Base-by-base conservation (phyloP, 2,888 invertebrate species). In the Agrotis puta region DNA sequence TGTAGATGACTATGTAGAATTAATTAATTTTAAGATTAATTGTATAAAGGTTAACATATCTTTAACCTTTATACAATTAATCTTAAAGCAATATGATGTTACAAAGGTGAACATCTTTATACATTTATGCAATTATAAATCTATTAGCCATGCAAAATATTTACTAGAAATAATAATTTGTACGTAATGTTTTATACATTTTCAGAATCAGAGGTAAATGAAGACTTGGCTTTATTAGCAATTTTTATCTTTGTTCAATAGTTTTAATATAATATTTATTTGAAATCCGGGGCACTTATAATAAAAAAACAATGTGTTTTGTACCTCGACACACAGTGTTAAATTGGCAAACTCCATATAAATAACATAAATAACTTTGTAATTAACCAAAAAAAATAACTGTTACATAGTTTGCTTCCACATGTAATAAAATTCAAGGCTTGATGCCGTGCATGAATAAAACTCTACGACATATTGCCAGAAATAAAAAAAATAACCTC, bases 11-110 rank as follows among this genome's bases (percentile, higher is more conserved):
- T 59, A n/a, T 39, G 22, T 69, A 9, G 3, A 68, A 58, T 27
- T 57, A n/a, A n/a, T n/a, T n/a, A n/a, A n/a, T n/a, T n/a, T n/a
- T n/a, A n/a, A n/a, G n/a, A n/a, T n/a, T n/a, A n/a, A n/a, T n/a
- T n/a, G n/a, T n/a, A n/a, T n/a, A n/a, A n/a, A n/a, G n/a, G n/a
- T 4, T 18, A 27, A 67, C 64, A 13, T 7, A 50, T 57, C 20
- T 43, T 43, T 16, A 51, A 68, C 57, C 56, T 73, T 2, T 13
- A 14, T 39, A 45, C 20, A 56, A 67, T 74, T 51, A 74, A 74
- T 74, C 68, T 47, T 45, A 20, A 24, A 51, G 33, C 6, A 61
- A 62, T 45, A 58, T 13, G 3, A 47, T 57, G 59, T 51, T 51
- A 22, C 59, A 56, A n/a, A 54, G 24, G 3, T n/a, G 24, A 9